These are phyloP conservation scores for Urophycis tenuis DNA, from an alignment of 2,797 vertebrate genomes.

Conservation along the genomic window DNA sequence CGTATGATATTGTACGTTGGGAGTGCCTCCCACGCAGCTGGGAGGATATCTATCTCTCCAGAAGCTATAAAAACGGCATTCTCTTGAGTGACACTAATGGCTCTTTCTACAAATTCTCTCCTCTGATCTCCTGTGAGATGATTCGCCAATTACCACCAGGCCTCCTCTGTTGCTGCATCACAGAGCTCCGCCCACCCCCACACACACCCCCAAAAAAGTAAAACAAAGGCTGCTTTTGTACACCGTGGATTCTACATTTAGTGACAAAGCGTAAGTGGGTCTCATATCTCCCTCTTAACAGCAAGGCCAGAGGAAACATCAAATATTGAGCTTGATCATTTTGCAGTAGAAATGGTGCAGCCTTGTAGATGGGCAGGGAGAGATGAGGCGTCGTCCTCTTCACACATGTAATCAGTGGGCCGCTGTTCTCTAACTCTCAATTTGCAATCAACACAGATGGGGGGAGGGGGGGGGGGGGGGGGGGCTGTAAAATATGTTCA, in stretches of 20 bases:
- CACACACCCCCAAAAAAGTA: neutral
- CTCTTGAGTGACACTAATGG: constrained; percentile 32
- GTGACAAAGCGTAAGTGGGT: constrained; percentile 52
- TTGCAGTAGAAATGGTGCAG: constrained; percentile 55
- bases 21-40: neutral
- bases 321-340: constrained; percentile 64
- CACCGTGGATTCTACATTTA: constrained; percentile 46
- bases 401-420: constrained; percentile 56
- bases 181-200: neutral
- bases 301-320: constrained; percentile 52
- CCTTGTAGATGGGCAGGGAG: constrained; percentile 44
- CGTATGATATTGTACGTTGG: neutral
- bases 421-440: constrained; percentile 55
- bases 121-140: constrained; percentile 36
- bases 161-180: constrained; percentile 31
- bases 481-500: constrained; percentile 48
- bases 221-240: constrained; percentile 15
- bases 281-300: constrained; percentile 54
- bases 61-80: neutral
- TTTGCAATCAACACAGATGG: constrained; percentile 66
- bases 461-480: neutral
- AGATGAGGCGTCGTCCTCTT: constrained; percentile 57
- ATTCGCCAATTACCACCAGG: constrained; percentile 27
- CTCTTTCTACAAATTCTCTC: constrained; percentile 33
- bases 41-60: neutral